These are phyloP conservation scores for Choristoneura fumiferana DNA, from an alignment of 1,140 invertebrate genomes.

Conservation along the genomic window DNA sequence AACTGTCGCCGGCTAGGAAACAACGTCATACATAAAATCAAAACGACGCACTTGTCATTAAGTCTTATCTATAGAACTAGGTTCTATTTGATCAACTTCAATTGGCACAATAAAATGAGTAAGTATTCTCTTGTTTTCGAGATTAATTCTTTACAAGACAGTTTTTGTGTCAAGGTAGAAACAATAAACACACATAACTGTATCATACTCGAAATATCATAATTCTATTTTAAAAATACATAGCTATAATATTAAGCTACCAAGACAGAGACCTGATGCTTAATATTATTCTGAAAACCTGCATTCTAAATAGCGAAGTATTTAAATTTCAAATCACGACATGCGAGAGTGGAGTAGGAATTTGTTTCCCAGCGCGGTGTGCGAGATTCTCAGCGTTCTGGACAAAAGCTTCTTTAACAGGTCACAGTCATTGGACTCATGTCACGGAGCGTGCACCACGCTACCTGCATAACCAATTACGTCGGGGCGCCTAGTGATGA, in stretches of 20 bases:
- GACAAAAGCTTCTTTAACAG: conserved; percentile 51
- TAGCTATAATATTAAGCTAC: too few relatives aligned
- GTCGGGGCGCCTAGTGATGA: conserved; percentile 36
- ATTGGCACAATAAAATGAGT: background rate
- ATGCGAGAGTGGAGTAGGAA: conserved; percentile 18
- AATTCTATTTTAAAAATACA: too few relatives aligned
- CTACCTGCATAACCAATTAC: conserved; percentile 59
- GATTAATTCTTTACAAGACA: background rate
- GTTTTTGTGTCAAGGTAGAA: conserved; percentile 4
- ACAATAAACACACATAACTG: background rate
- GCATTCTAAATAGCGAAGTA: conserved; percentile 10
- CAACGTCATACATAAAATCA: background rate
- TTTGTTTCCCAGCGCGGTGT: conserved; percentile 25
- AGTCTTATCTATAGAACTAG: conserved; percentile 11
- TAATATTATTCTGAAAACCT: background rate
- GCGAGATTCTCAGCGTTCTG: conserved; percentile 33
- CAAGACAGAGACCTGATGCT: background rate
- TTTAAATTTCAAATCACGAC: conserved; percentile 24
- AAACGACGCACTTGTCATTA: background rate
- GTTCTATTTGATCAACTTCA: background rate
- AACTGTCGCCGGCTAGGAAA: background rate
- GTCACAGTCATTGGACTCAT: conserved; percentile 55
- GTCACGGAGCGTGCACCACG: conserved; percentile 51
- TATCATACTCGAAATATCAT: too few relatives aligned
- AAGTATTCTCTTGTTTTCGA: background rate